These are phyloP conservation scores for Spodoptera litura DNA, from an alignment of 1,140 invertebrate genomes.

Conservation along the genomic window DNA sequence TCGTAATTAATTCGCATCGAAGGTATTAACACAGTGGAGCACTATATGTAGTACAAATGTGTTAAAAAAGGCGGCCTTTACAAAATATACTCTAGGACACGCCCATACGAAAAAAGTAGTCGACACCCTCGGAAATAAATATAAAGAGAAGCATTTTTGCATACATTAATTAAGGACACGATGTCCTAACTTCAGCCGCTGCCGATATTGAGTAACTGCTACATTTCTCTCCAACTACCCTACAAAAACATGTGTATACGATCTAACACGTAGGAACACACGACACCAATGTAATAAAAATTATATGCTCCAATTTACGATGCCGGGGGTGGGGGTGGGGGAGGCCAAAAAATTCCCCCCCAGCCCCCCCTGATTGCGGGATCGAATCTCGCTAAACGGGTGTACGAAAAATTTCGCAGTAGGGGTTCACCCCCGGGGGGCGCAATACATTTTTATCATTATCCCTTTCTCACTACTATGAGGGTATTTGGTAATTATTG, in stretches of 20 bases:
- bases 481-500: conserved; percentile 77
- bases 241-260: conserved; percentile 53
- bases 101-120: conserved; percentile 32
- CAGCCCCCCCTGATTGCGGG: conserved; percentile 79
- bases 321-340: conserved; percentile 62
- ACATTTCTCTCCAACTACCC: background rate
- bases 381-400: conserved; percentile 85
- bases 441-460: conserved; percentile 83
- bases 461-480: conserved; percentile 82
- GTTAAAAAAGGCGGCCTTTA: conserved; percentile 24
- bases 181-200: background rate
- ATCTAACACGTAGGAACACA: conserved; percentile 73
- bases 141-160: conserved; percentile 23
- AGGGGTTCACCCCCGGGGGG: conserved; percentile 57
- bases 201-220: conserved; percentile 11
- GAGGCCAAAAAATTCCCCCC: conserved; percentile 75
- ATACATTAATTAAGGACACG: conserved; percentile 18
- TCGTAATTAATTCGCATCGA: no score
- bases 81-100: conserved; percentile 27
- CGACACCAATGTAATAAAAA: conserved; percentile 84
- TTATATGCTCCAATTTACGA: conserved; percentile 86
- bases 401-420: conserved; percentile 78
- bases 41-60: conserved; percentile 21
- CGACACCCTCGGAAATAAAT: conserved; percentile 33
- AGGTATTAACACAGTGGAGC: no score